Conservation (phyloP, 2,888 invertebrate species). For the Odontocerum albicorne region DNA sequence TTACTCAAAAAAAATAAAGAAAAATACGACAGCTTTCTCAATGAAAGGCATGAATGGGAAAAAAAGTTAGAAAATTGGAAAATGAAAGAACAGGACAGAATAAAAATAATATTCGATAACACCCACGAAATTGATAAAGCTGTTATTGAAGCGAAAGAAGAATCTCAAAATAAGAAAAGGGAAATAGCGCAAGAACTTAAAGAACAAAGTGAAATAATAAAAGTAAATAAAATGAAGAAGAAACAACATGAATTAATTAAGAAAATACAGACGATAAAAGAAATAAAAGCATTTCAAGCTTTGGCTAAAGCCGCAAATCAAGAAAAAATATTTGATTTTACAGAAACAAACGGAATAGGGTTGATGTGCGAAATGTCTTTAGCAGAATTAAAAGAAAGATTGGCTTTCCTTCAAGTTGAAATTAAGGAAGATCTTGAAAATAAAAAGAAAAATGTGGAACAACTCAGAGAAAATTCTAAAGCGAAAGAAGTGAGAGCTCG, state of each 20-base stretch:
- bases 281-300: constrained; percentile 53
- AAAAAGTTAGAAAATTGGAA: constrained; percentile 57
- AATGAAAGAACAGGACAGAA: constrained; percentile 51
- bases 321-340: constrained; percentile 60
- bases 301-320: constrained; percentile 56
- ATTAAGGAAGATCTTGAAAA: constrained; percentile 57
- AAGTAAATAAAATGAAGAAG: constrained; percentile 48
- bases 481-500: constrained; percentile 53
- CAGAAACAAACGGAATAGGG: constrained; percentile 60
- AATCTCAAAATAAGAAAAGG: constrained; percentile 44
- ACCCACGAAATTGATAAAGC: constrained; percentile 40
- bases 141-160: constrained; percentile 41
- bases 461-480: constrained; percentile 50
- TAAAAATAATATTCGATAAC: constrained; percentile 49
- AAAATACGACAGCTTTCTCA: constrained; percentile 53
- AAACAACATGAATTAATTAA: constrained; percentile 56
- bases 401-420: constrained; percentile 52
- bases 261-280: constrained; percentile 53
- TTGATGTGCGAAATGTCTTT: constrained; percentile 67
- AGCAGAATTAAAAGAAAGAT: constrained; percentile 61
- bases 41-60: constrained; percentile 53
- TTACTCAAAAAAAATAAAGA: constrained; percentile 52
- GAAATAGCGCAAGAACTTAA: constrained; percentile 45
- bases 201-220: constrained; percentile 44
- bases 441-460: constrained; percentile 50